phyloP scores from a whole-genome alignment of 2,113 vertebrate species.

The Amblyopsis rosae region DNA sequence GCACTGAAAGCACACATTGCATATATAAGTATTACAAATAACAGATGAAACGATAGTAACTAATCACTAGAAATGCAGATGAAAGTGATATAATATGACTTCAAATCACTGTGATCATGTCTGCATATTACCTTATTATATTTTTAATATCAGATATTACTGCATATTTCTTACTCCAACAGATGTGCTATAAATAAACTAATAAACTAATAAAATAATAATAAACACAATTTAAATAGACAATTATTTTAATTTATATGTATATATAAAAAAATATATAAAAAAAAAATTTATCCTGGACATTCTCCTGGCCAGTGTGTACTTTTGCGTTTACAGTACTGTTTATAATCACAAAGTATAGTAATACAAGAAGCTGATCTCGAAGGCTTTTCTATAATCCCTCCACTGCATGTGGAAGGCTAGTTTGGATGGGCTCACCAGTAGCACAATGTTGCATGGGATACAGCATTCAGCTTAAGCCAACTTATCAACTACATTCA shows the following conservation, averaged over 20 bases:
- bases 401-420: conserved; percentile 76
- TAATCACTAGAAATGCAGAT: too few species aligned
- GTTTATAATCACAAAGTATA: conserved; percentile 76
- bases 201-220: too few species aligned
- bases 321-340: conserved; percentile 58
- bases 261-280: neutral
- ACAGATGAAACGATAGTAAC: too few species aligned
- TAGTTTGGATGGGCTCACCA: conserved; percentile 79
- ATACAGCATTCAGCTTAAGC: conserved; percentile 80
- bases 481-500: conserved; percentile 83
- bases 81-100: neutral
- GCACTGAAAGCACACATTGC: neutral
- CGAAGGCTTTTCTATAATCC: conserved; percentile 80
- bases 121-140: neutral
- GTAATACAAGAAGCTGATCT: conserved; percentile 77
- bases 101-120: conserved; percentile 2
- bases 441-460: conserved; percentile 77
- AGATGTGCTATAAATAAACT: neutral
- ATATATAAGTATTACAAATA: neutral
- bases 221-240: neutral
- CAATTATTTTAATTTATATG: neutral
- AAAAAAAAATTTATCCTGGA: conserved; percentile 43
- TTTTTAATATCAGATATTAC: conserved; percentile 2
- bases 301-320: conserved; percentile 56
- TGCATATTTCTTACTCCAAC: neutral